Evolutionary conservation across 2,888 invertebrate species (phyloP), one percentile per base, ranked within the genome.

Genomic region (Allolobophora icterica): DNA sequence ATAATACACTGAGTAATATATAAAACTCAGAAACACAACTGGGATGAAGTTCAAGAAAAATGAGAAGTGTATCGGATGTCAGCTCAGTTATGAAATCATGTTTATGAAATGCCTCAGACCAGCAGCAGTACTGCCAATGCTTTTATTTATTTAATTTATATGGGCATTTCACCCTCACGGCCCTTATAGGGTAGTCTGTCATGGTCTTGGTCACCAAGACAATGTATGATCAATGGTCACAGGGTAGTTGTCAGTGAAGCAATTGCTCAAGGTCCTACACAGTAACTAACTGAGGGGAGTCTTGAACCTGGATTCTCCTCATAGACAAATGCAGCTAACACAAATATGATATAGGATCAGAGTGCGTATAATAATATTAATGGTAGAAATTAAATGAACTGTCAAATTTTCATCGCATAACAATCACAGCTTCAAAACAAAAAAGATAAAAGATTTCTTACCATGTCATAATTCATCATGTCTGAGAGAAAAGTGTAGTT

Each of bases 401-500:
- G 30, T 8, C 30, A 71, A 21, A 71, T 71, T 8, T 71, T 71
- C 71, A 71, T 71, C n/a, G n/a, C n/a, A n/a, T 71, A n/a, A n/a
- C 11, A 71, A 71, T n/a, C 30, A 71, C 21, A 71, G 11, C 30
- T 71, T 71, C n/a, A 71, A 52, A 24, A 52, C 5, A 84, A 84
- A 17, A 13, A 4, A 84, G 33, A 33, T 84, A 35, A 33, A 33
- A 33, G 34, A 84, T 34, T 19, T 21, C 87, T 87, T 87, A 87
- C 87, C 87, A 87, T 24, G 38, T 87, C 24, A 24, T 87, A 87
- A 87, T 87, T 87, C 38, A 34, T 87, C 87, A 87, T 87, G 17
- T 87, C 87, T 6, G 87, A 87, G 24, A 87, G 34, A 33, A 87
- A 87, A 35, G 87, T 87, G 38, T 87, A 87, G 24, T 87, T 87